Conservation (phyloP, 2,888 invertebrate species). For the Tricholauxania praeusta region DNA sequence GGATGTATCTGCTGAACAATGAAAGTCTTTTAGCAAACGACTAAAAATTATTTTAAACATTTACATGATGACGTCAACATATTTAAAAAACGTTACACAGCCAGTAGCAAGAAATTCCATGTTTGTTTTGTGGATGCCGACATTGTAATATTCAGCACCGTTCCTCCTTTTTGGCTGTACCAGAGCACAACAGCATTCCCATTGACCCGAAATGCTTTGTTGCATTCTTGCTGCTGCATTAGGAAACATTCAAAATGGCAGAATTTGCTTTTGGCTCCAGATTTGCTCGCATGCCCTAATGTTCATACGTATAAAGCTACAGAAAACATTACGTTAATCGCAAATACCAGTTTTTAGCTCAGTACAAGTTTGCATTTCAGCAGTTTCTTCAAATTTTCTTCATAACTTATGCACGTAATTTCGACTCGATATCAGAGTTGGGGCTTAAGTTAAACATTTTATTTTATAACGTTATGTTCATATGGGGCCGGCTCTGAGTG, state of each 20-base stretch:
- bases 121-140: constrained; percentile 4
- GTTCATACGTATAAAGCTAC: neutral
- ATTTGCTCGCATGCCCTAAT: no score
- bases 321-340: constrained; percentile 13
- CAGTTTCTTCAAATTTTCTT: constrained; percentile 9
- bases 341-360: neutral
- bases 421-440: neutral
- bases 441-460: neutral
- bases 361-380: constrained; percentile 1
- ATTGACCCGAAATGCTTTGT: constrained; percentile 25
- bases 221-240: constrained; percentile 18
- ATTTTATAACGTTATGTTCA: neutral
- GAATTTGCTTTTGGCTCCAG: constrained; percentile 17
- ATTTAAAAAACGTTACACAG: neutral
- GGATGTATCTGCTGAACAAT: no score
- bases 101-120: constrained; percentile 16
- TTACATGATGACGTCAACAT: constrained; percentile 8
- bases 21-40: no score
- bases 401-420: neutral
- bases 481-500: neutral
- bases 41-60: no score
- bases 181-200: neutral
- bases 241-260: neutral
- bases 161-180: neutral
- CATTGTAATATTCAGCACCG: neutral